Base-by-base conservation (phyloP, 2,888 invertebrate genomes). In the Nomada ferruginata region DNA sequence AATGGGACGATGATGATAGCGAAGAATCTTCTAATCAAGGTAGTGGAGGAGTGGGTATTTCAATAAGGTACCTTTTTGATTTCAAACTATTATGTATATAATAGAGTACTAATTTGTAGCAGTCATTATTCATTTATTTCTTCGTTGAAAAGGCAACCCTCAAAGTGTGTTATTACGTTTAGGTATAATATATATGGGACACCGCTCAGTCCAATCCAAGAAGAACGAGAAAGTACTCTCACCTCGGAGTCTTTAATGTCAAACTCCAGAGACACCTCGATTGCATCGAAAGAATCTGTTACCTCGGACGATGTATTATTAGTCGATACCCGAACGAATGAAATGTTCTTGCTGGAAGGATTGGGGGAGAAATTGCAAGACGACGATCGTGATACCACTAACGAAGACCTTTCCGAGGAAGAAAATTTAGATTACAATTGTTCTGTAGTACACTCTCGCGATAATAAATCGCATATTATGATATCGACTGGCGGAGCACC, bases 201-300 rank as follows among this genome's bases (percentile, higher is more conserved):
- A 1, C 95, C 95, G 0, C 89, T 96, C 20, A 95, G 95, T 68
- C 96, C 96, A 0, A 96, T 96, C 76, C 93, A 95, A 36, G 96
- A 96, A 90, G 96, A 96, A 92, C 94, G 95, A 53, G 94, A 94
- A 75, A 93, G 92, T 70, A 91, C 91, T n/a, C 86, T 90, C 2
- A 93, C 91, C 59, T 93, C 93, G 0, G 93, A 93, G 61, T 93
- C 92, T 23, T 74, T 91, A 52, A 88, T 89, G 47, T 94, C 87
- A 81, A 94, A 94, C 81, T 92, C 94, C 1, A 93, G 92, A 36
- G 94, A 93, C 52, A 90, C 89, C 10, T 93, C 93, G 13, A 85
- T 90, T 23, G 89, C 89, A 13, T 93, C 93, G 4, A 92, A 85
- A 79, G 90, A 90, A 36, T 92, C 93, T 1, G 84, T 79, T 11